Conservation (phyloP, 2,888 invertebrate genomes). For the Aspidapion aeneum region DNA sequence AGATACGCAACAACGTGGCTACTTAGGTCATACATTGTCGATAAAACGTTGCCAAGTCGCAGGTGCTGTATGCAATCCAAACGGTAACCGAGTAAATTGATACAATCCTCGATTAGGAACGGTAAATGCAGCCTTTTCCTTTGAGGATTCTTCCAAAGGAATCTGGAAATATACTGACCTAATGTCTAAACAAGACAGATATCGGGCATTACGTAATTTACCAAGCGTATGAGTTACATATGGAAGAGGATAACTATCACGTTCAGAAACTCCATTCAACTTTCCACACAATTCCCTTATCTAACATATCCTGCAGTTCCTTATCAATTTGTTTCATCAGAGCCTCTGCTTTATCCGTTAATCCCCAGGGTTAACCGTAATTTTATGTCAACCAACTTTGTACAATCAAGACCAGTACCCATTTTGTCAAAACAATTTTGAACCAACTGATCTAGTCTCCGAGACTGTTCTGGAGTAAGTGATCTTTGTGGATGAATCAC, state of each 20-base stretch:
- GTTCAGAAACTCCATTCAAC: constrained; percentile 34
- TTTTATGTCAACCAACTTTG: constrained; percentile 7
- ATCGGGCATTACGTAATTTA: constrained; percentile 31
- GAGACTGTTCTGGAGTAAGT: neutral
- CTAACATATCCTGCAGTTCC: neutral
- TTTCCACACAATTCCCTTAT: constrained; percentile 20
- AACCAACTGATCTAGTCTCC: constrained; percentile 5
- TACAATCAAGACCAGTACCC: neutral
- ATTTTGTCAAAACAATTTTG: constrained; percentile 2
- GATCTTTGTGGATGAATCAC: too few species aligned
- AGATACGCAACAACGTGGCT: neutral
- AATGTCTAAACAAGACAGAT: constrained; percentile 33
- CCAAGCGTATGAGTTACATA: constrained; percentile 34
- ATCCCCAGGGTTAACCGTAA: neutral
- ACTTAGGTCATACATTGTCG: constrained; percentile 6
- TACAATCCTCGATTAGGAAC: constrained; percentile 32
- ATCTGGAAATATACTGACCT: neutral
- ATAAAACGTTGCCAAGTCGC: constrained; percentile 32
- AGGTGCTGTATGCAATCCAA: constrained; percentile 33
- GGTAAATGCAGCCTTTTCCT: constrained; percentile 9
- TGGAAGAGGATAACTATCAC: constrained; percentile 37
- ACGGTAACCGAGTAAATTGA: constrained; percentile 36
- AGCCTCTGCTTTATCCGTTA: constrained; percentile 9
- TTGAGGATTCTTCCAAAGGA: neutral
- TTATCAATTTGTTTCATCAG: neutral